Conservation (phyloP, 2,797 vertebrate species). For the Mycteria americana region DNA sequence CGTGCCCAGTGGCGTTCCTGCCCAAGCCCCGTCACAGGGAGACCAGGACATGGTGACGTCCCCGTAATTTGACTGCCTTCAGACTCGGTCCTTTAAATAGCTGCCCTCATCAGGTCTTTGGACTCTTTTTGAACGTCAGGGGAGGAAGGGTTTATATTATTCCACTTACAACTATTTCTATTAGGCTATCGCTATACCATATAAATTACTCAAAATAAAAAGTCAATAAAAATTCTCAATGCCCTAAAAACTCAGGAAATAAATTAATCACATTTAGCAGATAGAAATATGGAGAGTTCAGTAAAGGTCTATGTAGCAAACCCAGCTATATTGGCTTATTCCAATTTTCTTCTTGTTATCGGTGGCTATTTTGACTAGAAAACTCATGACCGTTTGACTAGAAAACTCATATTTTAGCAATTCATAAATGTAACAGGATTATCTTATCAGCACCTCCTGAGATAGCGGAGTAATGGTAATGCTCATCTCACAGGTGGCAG, state of each 20-base stretch:
- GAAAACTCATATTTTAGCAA: neutral
- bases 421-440: neutral
- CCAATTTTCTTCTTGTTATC: neutral
- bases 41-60: neutral
- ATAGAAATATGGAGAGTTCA: neutral
- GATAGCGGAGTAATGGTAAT: neutral
- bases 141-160: neutral
- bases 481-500: neutral
- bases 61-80: neutral
- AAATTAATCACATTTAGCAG: neutral
- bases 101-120: neutral
- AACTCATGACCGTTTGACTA: neutral
- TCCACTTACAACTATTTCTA: neutral
- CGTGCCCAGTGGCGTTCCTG: rapidly evolving
- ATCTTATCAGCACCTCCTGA: neutral
- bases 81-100: neutral
- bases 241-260: neutral
- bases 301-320: neutral
- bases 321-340: neutral
- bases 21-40: rapidly evolving
- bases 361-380: neutral
- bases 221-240: neutral
- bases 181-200: rapidly evolving
- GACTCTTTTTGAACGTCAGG: neutral
- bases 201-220: neutral